phyloP scores from a whole-genome alignment of 2,113 vertebrate species.

The Grus americana region DNA sequence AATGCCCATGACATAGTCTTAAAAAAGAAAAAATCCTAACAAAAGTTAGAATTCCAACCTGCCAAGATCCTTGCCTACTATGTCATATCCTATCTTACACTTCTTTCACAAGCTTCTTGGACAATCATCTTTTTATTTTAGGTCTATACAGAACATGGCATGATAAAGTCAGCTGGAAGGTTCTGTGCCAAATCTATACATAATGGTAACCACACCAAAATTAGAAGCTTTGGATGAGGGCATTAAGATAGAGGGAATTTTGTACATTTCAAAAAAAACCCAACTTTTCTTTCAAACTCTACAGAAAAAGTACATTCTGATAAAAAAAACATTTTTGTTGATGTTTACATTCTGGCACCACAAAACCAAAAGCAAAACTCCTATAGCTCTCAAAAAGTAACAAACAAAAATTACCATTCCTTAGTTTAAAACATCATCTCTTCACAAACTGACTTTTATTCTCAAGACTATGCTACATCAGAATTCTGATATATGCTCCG shows the following conservation, averaged over 20 bases:
- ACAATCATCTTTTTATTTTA: not conserved
- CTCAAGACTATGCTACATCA: not conserved
- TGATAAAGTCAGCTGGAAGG: not conserved
- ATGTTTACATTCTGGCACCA: not conserved
- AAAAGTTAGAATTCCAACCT: not conserved
- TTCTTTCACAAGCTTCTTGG: not conserved
- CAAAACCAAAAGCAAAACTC: not conserved
- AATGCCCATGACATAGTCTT: not conserved
- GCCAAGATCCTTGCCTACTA: not conserved
- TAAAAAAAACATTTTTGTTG: not conserved
- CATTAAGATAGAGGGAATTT: not conserved
- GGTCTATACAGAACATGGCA: not conserved
- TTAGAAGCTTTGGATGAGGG: not conserved
- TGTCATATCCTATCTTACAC: not conserved
- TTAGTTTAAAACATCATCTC: not conserved
- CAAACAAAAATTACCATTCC: not conserved
- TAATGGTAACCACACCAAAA: not conserved
- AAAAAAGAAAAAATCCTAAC: not conserved
- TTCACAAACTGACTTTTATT: not conserved
- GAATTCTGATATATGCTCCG: not conserved
- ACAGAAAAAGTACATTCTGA: not conserved
- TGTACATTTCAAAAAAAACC: rapidly evolving
- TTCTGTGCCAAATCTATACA: not conserved
- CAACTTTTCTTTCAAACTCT: not conserved
- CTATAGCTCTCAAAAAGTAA: not conserved